Evolutionary conservation across 2,797 vertebrate genomes (phyloP), one percentile per base, ranked within the genome.

Genomic region (Luscinia luscinia): DNA sequence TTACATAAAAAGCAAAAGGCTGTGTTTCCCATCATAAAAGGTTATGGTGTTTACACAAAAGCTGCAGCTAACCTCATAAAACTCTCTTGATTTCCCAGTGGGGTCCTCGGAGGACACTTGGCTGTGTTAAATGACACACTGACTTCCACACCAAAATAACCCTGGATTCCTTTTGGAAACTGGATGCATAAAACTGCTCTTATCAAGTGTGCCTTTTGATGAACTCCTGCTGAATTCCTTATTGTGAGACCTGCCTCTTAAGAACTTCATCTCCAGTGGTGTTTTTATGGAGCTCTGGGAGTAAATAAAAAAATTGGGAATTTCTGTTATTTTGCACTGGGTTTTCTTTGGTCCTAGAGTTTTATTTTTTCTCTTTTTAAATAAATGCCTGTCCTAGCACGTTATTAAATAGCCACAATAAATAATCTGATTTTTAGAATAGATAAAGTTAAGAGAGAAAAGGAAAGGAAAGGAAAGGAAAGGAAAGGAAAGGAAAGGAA

Each of bases 21-120:
- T 96, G 89, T 95, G 95, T 97, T 98, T 98, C 97, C 98, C 97
- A 97, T 97, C 97, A 98, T 98, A 98, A 98, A 98, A 98, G 27
- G 72, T 98, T 98, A 98, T 82, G 89, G 94, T 96, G 96, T 98
- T 98, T 98, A 97, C 97, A 97, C 97, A 97, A 97, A 98, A 98
- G 92, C 97, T 96, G 96, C 95, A 97, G 96, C 95, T 97, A 96
- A 93, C 89, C 97, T 97, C 94, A 63, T 98, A 98, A 98, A 98
- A 97, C 69, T 87, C 94, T 76, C 89, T 58, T 98, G 97, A 97
- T 98, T 97, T 98, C 97, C 95, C 98, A 95, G 95, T 96, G 94
- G 97, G 97, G 96, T 97, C 95, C 97, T 98, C 38, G 84, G 93
- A 98, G 97, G 97, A 98, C 98, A 97, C 96, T 97, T 96, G 93